Base-by-base conservation (phyloP, 2,113 vertebrate genomes). In the Xerus inauris region DNA sequence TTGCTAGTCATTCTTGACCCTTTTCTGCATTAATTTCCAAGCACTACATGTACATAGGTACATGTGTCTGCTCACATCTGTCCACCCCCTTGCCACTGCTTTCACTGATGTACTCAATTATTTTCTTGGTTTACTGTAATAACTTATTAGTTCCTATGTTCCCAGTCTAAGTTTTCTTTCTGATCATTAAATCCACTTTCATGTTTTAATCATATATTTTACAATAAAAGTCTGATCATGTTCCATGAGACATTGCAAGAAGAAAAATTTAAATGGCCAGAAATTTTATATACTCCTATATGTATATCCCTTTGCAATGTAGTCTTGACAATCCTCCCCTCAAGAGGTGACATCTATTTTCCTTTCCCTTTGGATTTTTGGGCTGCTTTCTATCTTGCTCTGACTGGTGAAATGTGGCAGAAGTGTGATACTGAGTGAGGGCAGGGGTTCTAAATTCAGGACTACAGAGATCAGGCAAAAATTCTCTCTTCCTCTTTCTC, bases 121-220 rank as follows among this genome's bases (percentile, higher is more conserved):
- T 24, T 51, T 28, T 79, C 45, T 72, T 42, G 22, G 3, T 49
- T 94, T 81, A 84, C 22, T 64, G 80, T 26, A 65, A 51, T 62
- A 92, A 77, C 6, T 62, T 83, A 72, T 73, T 54, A 71, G 62
- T 79, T 9, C 24, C 22, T 30, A 64, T 30, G 32, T 79, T 87
- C 87, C 47, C 69, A 75, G 20, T 81, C n/a, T 94, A 89, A 83
- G 85, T 80, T 77, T 96, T 92, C 28, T 73, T 95, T 62, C 14
- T 49, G 1, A 38, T 64, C 26, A 40, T 26, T 51, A 84, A 57
- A 22, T 57, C 14, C 8, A 87, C 88, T 73, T 93, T 85, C 24
- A 69, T 73, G 42, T 10, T 94, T 13, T 42, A 83, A 22, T 87
- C n/a, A 90, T 65, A 75, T 26, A 87, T 62, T 83, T 82, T 84